Base-by-base conservation (phyloP, 2,797 vertebrate species). In the Microctenopoma lineatum region DNA sequence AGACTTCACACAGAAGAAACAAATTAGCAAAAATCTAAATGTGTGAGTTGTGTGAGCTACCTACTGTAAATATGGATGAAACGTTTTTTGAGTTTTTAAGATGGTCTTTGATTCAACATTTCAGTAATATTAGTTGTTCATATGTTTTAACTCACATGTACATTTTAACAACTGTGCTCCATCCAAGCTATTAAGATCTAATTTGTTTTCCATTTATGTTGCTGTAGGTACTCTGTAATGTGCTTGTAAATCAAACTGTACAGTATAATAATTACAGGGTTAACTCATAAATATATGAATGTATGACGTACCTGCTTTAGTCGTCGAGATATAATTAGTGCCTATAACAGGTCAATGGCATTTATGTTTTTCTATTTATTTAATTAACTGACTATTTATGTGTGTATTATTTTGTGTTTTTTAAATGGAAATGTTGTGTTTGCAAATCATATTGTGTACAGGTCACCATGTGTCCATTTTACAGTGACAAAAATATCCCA, bases 291-390 rank as follows among this genome's bases (percentile, higher is more conserved):
- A 27, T 9, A 45, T 55, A 50, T 84, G 67, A 85, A 85, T 87
- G 72, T 87, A 62, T 60, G 29, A 72, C 70, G 41, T 48, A 75
- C 75, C 59, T 65, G 50, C 67, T 81, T 55, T 59, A 27, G 60
- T 58, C 56, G 48, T 59, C 32, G 50, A 55, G 54, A 67, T 73
- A 46, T 46, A 70, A 57, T 55, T 48, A 60, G 39, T 70, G 57
- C 50, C 66, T 48, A 45, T 46, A 29, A 74, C 52, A 38, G 15
- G 4, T 67, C 12, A 53, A 9, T 58, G 16, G 51, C 62, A 34
- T 68, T 65, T 18, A 66, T 21, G 12, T 25, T 29, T 73, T 44
- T 63, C 59, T 14, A 80, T 83, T 74, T 78, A 78, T 86, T 80
- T 41, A 21, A 67, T 59, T 74, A 78, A 79, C 57, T 67, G 27